Base-by-base conservation (phyloP, 1,140 invertebrate species). In the Carcinoscorpius rotundicauda region DNA sequence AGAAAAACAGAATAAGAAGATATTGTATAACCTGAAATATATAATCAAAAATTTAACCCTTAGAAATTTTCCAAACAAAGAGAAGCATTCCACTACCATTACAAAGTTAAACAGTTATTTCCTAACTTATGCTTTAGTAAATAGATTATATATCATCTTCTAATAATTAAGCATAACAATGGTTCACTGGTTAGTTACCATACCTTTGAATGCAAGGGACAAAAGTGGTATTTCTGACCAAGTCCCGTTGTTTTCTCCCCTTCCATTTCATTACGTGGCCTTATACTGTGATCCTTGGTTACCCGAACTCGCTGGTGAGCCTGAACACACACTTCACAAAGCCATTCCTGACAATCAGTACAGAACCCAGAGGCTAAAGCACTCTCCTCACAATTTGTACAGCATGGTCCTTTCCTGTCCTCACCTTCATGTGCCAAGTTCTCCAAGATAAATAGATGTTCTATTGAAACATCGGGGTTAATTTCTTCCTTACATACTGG, bases 221-320 rank as follows among this genome's bases (percentile, higher is more conserved):
- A 91, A 75, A 82, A 85, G 73, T 88, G 80, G 75, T 82, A 82
- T 75, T 80, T 78, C 52, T 81, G 75, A 66, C 74, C 71, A 69
- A 78, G 81, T 65, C 81, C 80, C 77, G 76, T 63, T 69, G 80
- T 65, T 62, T 76, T 77, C 29, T 87, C 84, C 58, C 77, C 79
- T 62, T 84, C 76, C 51, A 86, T 85, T 75, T 91, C 87, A 68
- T 88, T 85, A 77, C 88, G 89, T 53, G 86, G 81, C 78, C 90
- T 89, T 67, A 95, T 93, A 4, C 85, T 87, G 75, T 95, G 91
- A 76, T 94, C 91, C 78, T 93, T 94, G 55, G 91, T 94, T 65
- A 94, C 89, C 78, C 91, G 89, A 53, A 94, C 81, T 72, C 88
- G 83, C 69, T 82, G 82, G 78, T 86, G 85, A 29, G 84, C 84